Conservation (phyloP, 2,113 vertebrate species). For the Pelodiscus sinensis region DNA sequence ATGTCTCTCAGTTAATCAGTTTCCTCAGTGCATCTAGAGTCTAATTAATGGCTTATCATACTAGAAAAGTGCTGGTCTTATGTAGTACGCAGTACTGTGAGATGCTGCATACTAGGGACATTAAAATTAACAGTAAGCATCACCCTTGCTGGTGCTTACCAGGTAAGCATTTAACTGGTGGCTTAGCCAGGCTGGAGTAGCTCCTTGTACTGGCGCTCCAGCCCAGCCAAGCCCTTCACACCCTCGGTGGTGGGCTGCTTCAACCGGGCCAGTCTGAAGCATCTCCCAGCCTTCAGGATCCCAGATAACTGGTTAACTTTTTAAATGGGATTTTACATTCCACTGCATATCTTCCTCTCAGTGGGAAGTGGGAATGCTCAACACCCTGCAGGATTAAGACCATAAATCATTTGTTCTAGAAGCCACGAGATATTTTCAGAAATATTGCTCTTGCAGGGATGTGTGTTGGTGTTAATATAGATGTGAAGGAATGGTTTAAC, state of each 20-base stretch:
- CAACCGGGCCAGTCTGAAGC: no score
- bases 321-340: no score
- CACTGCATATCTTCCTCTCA: not conserved
- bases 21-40: not conserved
- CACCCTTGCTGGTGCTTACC: no score
- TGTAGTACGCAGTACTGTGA: not conserved
- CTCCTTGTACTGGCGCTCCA: no score
- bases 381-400: not conserved
- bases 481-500: not conserved
- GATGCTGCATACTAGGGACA: not conserved
- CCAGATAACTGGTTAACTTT: no score
- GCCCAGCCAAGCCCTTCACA: no score
- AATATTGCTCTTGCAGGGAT: not conserved
- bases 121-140: no score
- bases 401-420: not conserved
- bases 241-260: no score
- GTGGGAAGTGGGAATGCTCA: not conserved
- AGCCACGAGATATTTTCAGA: not conserved
- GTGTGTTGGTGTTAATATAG: not conserved
- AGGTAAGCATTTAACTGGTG: no score
- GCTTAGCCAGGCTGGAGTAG: no score
- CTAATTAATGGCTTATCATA: not conserved
- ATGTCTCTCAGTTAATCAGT: not conserved
- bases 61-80: not conserved
- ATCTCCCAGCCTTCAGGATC: no score